A percentile compares a stretch with the other conserved stretches of the same genome.
Conservation (phyloP, 92 coral and sea anemone species). For the Galaxea fascicularis region DNA sequence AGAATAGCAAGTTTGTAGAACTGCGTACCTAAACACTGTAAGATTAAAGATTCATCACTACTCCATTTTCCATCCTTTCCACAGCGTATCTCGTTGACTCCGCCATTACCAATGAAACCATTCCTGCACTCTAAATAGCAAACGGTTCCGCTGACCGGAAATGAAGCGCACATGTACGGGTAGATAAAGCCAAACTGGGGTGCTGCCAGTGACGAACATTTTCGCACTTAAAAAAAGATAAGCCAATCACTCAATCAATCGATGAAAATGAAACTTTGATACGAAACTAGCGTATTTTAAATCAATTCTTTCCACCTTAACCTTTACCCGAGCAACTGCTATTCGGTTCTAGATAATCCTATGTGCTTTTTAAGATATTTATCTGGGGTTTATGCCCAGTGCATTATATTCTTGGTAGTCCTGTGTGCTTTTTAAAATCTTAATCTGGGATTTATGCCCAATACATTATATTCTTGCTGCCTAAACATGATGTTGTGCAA, state of each 20-base stretch:
- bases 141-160: conserved; percentile 34
- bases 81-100: conserved; percentile 29
- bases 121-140: conserved; percentile 39
- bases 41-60: conserved; percentile 1
- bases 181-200: conserved; percentile 70
- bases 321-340: not conserved
- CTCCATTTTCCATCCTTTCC: conserved; percentile 49
- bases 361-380: not conserved
- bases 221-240: conserved; percentile 40
- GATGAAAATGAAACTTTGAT: not conserved
- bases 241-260: not conserved
- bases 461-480: not conserved
- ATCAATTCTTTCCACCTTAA: not conserved
- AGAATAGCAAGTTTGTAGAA: not conserved
- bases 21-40: conserved; percentile 34
- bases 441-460: not conserved
- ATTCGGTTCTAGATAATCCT: not conserved
- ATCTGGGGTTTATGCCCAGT: not conserved
- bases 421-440: not conserved
- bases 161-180: conserved; percentile 62
- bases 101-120: conserved; percentile 31
- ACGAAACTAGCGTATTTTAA: not conserved
- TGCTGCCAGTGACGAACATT: conserved; percentile 51
- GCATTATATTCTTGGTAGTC: not conserved
- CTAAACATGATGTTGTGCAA: not conserved